phyloP scores from a whole-genome alignment of 2,888 invertebrate genomes.

The Cyclophora albipunctata region DNA sequence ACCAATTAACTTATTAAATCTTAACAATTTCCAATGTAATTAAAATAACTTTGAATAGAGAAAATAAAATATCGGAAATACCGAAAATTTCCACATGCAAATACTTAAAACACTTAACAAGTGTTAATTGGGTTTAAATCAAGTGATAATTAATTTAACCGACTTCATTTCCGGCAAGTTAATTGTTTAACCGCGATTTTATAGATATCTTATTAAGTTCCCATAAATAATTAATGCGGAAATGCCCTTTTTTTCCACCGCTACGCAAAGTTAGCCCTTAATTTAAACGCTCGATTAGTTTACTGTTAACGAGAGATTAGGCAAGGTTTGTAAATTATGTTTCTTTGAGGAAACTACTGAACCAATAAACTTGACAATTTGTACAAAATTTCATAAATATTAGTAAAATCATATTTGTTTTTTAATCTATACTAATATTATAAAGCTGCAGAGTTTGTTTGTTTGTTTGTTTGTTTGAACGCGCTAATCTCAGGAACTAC shows the following conservation, averaged over 20 bases:
- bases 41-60: too few species aligned
- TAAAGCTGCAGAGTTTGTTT: too few species aligned
- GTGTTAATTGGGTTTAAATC: constrained; percentile 12
- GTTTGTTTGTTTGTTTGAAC: too few species aligned
- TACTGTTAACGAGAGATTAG: constrained; percentile 13
- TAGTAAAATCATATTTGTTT: too few species aligned
- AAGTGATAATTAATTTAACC: background rate
- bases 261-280: constrained; percentile 8
- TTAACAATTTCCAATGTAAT: too few species aligned
- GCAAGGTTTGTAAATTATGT: constrained; percentile 10
- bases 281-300: constrained; percentile 17
- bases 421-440: too few species aligned
- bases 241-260: constrained; percentile 13
- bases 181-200: constrained; percentile 2
- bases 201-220: constrained; percentile 8
- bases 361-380: too few species aligned
- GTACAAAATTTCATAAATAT: too few species aligned
- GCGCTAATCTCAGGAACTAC: too few species aligned
- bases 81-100: too few species aligned
- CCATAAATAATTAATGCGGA: constrained; percentile 18
- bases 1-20: too few species aligned
- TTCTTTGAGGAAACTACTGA: constrained; percentile 11
- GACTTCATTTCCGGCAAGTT: background rate
- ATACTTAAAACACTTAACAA: constrained; percentile 8
- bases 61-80: too few species aligned